Conservation (phyloP, 2,888 invertebrate species). For the Balanococcus diminutus region DNA sequence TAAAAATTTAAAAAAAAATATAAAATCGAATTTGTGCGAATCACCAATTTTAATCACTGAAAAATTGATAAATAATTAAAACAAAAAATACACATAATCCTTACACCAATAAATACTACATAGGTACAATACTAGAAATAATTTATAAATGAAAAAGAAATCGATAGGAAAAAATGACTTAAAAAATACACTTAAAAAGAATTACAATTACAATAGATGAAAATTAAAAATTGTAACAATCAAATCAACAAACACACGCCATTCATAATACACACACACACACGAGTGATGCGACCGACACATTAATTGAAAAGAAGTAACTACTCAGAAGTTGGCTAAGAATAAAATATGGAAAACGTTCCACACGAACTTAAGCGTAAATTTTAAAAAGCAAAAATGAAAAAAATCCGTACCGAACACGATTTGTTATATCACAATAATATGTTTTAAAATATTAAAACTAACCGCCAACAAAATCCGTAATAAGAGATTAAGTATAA, state of each 20-base stretch:
- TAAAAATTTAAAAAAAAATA: background rate
- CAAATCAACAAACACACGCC: constrained; percentile 41
- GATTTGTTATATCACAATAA: constrained; percentile 5
- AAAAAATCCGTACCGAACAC: background rate
- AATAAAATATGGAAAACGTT: constrained; percentile 1
- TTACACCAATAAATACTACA: constrained; percentile 29
- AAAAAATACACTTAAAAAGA: constrained; percentile 20
- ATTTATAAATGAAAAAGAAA: background rate
- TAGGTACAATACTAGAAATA: background rate
- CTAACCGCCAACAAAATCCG: background rate
- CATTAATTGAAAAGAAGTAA: background rate
- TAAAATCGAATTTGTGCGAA: background rate
- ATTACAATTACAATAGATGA: constrained; percentile 13
- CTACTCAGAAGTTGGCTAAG: constrained; percentile 29
- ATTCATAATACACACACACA: background rate
- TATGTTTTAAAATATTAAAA: background rate
- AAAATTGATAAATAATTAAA: background rate
- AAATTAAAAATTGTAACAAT: constrained; percentile 32
- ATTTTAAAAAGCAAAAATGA: background rate
- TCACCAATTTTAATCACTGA: constrained; percentile 20
- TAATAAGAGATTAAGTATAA: background rate
- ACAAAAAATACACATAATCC: constrained; percentile 26
- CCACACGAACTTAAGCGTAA: background rate
- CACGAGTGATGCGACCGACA: constrained; percentile 13
- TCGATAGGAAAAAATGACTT: constrained; percentile 6